Evolutionary conservation across 1,140 invertebrate genomes (phyloP), one percentile per base, ranked within the genome.

Genomic region (Delia radicum): DNA sequence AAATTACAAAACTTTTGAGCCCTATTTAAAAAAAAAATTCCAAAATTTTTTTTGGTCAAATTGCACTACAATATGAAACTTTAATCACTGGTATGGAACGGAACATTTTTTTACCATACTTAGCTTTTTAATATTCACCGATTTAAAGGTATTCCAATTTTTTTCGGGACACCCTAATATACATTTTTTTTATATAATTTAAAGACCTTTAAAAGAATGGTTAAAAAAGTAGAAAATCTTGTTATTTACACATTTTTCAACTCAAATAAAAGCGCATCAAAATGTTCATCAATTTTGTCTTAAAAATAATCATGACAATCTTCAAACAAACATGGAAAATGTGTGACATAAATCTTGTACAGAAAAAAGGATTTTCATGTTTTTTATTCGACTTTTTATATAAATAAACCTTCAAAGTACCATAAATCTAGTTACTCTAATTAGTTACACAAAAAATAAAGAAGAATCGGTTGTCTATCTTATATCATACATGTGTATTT

Each of bases 391-490:
- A 18, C 8, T 55, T 1, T 55, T 6, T 55, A 18, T 55, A 21
- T 21, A 55, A 55, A 55, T 55, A 55, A 55, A 55, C 48, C 48
- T 55, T 55, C n/a, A 55, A 55, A 55, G n/a, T 55, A 55, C 48
- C 21, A 55, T 55, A 55, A 55, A 55, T 55, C 48, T 55, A 55
- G 48, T 55, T 55, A 18, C 48, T 55, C 48, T 55, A 55, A 55
- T 55, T 55, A 55, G 18, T 55, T 18, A 55, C 21, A 18, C 48
- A 55, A 12, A 55, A 15, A 55, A 55, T 42, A 10, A 33, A 33
- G n/a, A 21, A 55, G 21, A 21, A 55, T 55, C 18, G 2, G n/a
- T 55, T 55, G 48, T 55, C 3, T 6, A 55, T 55, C 15, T 55
- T 55, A 21, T 55, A 6, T 42, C n/a, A 15, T 15, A 42, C 12